Conservation (phyloP, 2,797 vertebrate genomes). For the Pangasius mekongensis region DNA sequence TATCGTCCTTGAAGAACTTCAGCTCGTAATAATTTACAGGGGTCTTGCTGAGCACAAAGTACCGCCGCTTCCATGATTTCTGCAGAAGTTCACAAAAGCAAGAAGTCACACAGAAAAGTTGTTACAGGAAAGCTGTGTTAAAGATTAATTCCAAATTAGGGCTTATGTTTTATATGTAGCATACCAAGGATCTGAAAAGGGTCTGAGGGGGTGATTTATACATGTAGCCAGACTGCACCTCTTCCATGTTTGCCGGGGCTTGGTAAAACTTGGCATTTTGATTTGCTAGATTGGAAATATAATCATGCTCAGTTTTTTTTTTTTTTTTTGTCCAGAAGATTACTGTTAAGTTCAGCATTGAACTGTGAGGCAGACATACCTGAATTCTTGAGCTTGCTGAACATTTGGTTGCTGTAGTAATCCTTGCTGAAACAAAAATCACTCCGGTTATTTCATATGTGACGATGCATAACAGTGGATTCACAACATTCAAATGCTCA, state of each 20-base stretch:
- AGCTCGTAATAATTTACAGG: slow-evolving; percentile 8
- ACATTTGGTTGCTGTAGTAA: slow-evolving; percentile 3
- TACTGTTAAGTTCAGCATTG: neutral
- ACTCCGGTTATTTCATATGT: neutral
- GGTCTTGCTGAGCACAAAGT: slow-evolving; percentile 43
- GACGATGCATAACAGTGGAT: no score
- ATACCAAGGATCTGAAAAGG: slow-evolving; percentile 28
- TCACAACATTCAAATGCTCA: neutral
- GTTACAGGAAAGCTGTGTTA: neutral
- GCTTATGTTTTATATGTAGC: neutral
- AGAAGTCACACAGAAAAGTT: neutral
- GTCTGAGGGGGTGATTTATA: slow-evolving; percentile 31
- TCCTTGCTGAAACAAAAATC: slow-evolving; percentile 12
- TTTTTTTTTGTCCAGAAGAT: neutral
- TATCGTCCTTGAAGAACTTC: slow-evolving; percentile 50
- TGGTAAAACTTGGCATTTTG: neutral
- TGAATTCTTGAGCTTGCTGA: neutral
- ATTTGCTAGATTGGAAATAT: neutral
- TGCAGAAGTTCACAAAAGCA: slow-evolving; percentile 19
- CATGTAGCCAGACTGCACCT: slow-evolving; percentile 28
- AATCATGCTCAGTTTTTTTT: neutral
- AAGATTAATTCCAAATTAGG: neutral
- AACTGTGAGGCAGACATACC: neutral
- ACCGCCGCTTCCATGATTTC: slow-evolving; percentile 57
- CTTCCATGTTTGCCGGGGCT: neutral